Conservation (phyloP, 1,140 invertebrate genomes). For the Parapsyche elsis region DNA sequence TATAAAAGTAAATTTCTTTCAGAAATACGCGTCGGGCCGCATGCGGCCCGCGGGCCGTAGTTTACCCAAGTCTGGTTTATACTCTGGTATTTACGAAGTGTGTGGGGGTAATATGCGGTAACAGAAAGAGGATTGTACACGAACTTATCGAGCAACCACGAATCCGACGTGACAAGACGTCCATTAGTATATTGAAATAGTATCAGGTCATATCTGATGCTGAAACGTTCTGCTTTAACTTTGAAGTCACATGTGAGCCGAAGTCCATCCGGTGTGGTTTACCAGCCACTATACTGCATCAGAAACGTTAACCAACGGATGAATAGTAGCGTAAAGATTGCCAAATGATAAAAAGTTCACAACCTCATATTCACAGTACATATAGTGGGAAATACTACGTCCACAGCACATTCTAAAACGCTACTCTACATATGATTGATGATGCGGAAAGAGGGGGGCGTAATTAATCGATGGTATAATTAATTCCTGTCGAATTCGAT, state of each 20-base stretch:
- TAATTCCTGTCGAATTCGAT: neutral
- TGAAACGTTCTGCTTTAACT: neutral
- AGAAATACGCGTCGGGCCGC: no score
- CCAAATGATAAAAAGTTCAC: neutral
- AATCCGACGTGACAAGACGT: constrained; percentile 5
- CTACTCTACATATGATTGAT: constrained; percentile 1
- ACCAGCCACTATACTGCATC: no score
- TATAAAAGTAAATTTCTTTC: no score
- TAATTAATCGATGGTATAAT: constrained; percentile 13
- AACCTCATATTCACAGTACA: neutral
- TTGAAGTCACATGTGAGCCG: neutral
- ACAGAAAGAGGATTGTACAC: no score
- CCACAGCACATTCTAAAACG: neutral
- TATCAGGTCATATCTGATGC: neutral
- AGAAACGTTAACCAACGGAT: no score
- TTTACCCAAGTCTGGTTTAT: no score
- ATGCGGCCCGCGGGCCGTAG: no score
- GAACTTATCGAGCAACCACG: neutral
- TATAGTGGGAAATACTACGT: constrained; percentile 8
- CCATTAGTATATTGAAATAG: constrained; percentile 33
- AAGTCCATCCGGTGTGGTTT: no score
- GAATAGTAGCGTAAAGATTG: neutral
- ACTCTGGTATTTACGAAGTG: no score
- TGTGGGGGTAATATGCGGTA: no score
- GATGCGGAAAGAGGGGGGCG: no score